Evolutionary conservation across 2,797 vertebrate genomes (phyloP).

Genomic region (Clarias platycephalus): DNA sequence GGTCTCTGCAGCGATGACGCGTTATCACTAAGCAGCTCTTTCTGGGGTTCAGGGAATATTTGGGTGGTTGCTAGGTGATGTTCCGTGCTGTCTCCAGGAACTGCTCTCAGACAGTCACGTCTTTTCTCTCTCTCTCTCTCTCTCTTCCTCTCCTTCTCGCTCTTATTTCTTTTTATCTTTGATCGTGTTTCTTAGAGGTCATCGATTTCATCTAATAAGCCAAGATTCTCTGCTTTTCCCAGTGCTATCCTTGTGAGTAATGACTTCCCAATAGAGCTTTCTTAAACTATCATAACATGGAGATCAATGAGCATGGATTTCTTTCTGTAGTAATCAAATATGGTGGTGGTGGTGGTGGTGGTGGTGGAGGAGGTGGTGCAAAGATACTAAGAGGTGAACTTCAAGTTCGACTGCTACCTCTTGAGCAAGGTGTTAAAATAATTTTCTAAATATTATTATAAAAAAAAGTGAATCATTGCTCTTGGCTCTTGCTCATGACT

Average conservation of each 20-base stretch:
- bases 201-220: constrained; percentile 45
- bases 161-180: constrained; percentile 25
- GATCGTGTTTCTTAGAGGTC: constrained; percentile 40
- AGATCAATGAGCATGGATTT: constrained; percentile 45
- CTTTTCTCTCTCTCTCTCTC: background rate
- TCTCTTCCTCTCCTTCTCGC: background rate
- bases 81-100: constrained; percentile 35
- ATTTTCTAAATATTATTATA: constrained; percentile 44
- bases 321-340: constrained; percentile 25
- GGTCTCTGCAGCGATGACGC: constrained; percentile 34
- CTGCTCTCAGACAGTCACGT: constrained; percentile 44
- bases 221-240: constrained; percentile 28
- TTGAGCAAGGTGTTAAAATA: constrained; percentile 48
- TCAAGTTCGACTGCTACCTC: constrained; percentile 52
- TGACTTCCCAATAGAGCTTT: constrained; percentile 40
- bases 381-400: constrained; percentile 25
- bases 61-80: constrained; percentile 49
- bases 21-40: constrained; percentile 42
- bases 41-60: constrained; percentile 46
- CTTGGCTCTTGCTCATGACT: constrained; percentile 41
- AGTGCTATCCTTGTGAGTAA: constrained; percentile 41
- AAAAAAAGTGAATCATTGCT: constrained; percentile 51
- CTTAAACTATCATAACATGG: constrained; percentile 35
- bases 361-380: background rate
- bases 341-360: background rate